Evolutionary conservation across 2,113 vertebrate species (phyloP).

Genomic region (Sebastes fasciatus): DNA sequence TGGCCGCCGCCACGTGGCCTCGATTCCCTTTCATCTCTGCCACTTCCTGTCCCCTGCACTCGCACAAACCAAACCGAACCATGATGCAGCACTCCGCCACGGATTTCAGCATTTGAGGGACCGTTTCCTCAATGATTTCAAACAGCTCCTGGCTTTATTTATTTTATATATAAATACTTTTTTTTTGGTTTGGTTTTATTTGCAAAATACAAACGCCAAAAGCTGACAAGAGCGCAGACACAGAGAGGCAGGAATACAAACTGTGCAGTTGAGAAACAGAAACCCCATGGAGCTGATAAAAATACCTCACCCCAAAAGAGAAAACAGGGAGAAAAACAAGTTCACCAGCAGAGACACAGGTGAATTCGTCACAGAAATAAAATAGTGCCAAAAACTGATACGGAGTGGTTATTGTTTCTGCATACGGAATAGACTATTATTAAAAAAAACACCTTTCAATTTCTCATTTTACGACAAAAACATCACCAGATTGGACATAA

Average conservation of each 20-base stretch:
- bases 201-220: constrained; percentile 47
- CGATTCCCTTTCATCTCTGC: constrained; percentile 68
- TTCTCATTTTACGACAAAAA: not conserved
- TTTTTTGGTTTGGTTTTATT: constrained; percentile 46
- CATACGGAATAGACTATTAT: not conserved
- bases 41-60: constrained; percentile 57
- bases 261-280: constrained; percentile 49
- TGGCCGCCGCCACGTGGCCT: constrained; percentile 61
- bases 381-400: constrained; percentile 31
- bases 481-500: not conserved
- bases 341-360: constrained; percentile 52
- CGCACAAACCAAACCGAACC: constrained; percentile 15
- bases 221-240: constrained; percentile 55
- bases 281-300: constrained; percentile 71
- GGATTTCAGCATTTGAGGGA: not conserved
- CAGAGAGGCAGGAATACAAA: constrained; percentile 42
- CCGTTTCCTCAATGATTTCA: constrained; percentile 3
- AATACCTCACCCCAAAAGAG: constrained; percentile 70
- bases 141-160: constrained; percentile 40
- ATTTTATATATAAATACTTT: constrained; percentile 41
- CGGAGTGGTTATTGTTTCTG: constrained; percentile 12
- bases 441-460: not conserved
- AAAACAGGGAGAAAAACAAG: constrained; percentile 47
- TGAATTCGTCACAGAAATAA: constrained; percentile 58
- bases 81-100: constrained; percentile 53